These are phyloP conservation scores for Micrasema longulum DNA, from an alignment of 1,140 invertebrate genomes.

Conservation along the genomic window DNA sequence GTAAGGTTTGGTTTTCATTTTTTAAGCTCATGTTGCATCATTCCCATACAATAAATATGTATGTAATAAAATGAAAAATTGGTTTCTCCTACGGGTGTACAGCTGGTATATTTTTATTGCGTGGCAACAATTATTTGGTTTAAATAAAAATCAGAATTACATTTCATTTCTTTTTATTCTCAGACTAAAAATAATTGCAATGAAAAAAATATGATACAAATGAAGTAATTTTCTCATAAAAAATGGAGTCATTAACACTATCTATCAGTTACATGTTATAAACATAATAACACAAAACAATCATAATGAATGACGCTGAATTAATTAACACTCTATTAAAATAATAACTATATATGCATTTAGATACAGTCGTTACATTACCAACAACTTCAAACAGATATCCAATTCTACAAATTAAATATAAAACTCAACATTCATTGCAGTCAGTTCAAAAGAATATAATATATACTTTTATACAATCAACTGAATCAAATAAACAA, in stretches of 20 bases:
- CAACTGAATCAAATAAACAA: slow-evolving; percentile 6
- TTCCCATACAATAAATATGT: too few relatives aligned
- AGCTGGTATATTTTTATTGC: too few relatives aligned
- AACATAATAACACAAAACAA: slow-evolving; percentile 42
- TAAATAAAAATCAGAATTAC: slow-evolving; percentile 24
- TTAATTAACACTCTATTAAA: slow-evolving; percentile 26
- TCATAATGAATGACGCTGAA: slow-evolving; percentile 3
- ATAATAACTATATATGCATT: slow-evolving; percentile 18
- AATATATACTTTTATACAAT: too few relatives aligned
- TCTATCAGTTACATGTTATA: slow-evolving; percentile 37
- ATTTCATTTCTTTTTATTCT: slow-evolving; percentile 47
- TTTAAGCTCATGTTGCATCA: too few relatives aligned
- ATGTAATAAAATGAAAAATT: too few relatives aligned
- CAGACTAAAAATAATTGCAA: slow-evolving; percentile 50
- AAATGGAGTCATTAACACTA: slow-evolving; percentile 46
- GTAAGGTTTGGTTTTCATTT: too few relatives aligned
- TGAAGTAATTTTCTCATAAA: slow-evolving; percentile 48
- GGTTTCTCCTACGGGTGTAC: too few relatives aligned
- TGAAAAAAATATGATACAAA: slow-evolving; percentile 50
- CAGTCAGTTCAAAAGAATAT: slow-evolving; percentile 19
- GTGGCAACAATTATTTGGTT: too few relatives aligned
- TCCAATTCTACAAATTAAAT: slow-evolving; percentile 13
- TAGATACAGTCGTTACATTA: background rate
- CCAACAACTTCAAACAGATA: slow-evolving; percentile 1
- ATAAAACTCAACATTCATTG: slow-evolving; percentile 33